Percentiles rank a stretch among this genome's conserved stretches.
These are phyloP conservation scores for Channa argus DNA, from an alignment of 2,113 vertebrate genomes.

Conservation along the genomic window DNA sequence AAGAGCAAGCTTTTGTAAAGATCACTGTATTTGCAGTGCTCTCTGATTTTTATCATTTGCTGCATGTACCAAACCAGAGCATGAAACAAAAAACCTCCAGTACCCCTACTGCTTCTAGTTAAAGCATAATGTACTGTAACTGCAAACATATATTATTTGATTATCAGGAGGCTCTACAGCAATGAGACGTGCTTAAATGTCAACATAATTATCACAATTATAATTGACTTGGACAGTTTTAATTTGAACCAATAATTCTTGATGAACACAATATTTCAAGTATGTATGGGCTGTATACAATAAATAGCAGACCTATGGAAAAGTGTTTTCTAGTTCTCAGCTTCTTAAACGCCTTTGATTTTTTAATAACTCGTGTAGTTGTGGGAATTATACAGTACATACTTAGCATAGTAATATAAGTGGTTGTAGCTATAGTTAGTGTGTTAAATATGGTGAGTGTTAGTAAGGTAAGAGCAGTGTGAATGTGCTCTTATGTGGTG, in stretches of 20 bases:
- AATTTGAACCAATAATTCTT: no score
- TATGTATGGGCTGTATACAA: no score
- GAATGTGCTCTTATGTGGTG: conserved; percentile 22
- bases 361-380: not conserved
- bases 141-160: no score
- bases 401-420: not conserved
- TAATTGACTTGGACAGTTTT: no score
- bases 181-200: no score
- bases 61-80: conserved; percentile 2
- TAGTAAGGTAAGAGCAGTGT: conserved; percentile 28
- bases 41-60: conserved; percentile 45
- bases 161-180: no score
- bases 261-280: no score
- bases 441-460: conserved; percentile 37
- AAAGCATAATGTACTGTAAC: no score
- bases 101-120: no score
- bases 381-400: not conserved
- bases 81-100: not conserved
- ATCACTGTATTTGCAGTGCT: conserved; percentile 10
- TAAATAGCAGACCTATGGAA: no score
- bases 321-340: not conserved
- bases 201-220: no score
- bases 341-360: not conserved
- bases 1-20: conserved; percentile 35
- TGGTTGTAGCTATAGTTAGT: not conserved